phyloP scores from a whole-genome alignment of 92 coral and sea anemone species.

The Phymanthus crucifer region DNA sequence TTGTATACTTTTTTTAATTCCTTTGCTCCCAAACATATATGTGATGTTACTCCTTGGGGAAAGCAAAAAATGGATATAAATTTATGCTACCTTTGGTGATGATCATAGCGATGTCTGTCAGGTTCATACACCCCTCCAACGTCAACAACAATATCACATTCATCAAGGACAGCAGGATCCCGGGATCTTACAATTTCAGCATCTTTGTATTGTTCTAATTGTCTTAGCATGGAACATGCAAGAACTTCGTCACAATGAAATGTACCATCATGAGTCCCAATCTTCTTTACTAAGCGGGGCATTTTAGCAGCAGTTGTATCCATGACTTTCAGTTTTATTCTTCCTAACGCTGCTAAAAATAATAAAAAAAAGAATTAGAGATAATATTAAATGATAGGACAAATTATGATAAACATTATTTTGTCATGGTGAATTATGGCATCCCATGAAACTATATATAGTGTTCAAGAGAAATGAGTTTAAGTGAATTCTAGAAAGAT shows the following conservation, averaged over 20 bases:
- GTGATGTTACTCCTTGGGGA: too few species aligned
- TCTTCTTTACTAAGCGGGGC: conserved; percentile 41
- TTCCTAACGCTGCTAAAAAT: neutral
- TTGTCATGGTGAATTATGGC: too few species aligned
- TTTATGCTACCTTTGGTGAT: conserved; percentile 79
- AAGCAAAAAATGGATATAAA: neutral
- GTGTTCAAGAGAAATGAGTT: too few species aligned
- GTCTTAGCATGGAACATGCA: conserved; percentile 87
- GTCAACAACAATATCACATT: conserved; percentile 93
- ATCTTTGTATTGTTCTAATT: conserved; percentile 77
- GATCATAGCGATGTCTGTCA: conserved; percentile 81
- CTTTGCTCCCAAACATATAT: too few species aligned
- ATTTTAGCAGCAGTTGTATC: conserved; percentile 12
- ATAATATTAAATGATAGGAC: neutral
- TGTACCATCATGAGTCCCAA: conserved; percentile 95
- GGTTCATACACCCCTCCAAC: conserved; percentile 94
- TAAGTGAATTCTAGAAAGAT: too few species aligned
- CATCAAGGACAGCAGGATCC: conserved; percentile 66
- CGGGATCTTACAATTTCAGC: conserved; percentile 87
- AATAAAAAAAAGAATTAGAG: too few species aligned
- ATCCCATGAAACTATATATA: too few species aligned
- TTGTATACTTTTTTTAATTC: too few species aligned
- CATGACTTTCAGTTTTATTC: neutral
- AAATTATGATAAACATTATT: neutral
- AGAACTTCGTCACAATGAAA: conserved; percentile 96